Conservation (phyloP, 2,113 vertebrate species). For the Petrocephalus microphthalmus region DNA sequence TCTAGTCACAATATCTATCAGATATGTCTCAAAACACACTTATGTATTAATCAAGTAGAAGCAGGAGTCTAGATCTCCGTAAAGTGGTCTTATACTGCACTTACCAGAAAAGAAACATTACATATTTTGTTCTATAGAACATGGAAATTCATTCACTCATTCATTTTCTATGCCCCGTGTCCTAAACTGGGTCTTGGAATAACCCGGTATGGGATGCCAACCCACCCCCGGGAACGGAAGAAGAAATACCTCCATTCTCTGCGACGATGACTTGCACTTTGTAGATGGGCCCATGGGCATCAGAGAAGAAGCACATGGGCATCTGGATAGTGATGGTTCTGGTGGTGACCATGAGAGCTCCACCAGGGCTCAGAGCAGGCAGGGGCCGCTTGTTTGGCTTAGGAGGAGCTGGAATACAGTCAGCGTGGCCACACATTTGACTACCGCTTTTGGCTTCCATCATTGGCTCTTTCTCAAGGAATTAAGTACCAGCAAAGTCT, state of each 20-base stretch:
- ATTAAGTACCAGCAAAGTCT: background rate
- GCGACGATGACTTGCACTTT: conserved; percentile 88
- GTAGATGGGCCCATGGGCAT: conserved; percentile 85
- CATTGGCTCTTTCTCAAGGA: background rate
- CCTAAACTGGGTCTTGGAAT: background rate
- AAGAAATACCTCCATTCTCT: conserved; percentile 77
- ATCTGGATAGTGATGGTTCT: conserved; percentile 84
- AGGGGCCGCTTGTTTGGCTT: conserved; percentile 73
- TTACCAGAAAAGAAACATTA: too few relatives aligned
- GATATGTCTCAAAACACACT: background rate
- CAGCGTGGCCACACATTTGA: background rate
- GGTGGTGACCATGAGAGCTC: conserved; percentile 73
- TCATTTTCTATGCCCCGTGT: background rate
- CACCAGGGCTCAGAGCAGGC: conserved; percentile 67
- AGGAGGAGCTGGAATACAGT: conserved; percentile 66
- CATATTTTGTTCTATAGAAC: background rate
- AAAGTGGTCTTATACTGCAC: background rate
- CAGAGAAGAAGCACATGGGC: conserved; percentile 89
- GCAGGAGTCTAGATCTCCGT: background rate
- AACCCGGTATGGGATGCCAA: background rate
- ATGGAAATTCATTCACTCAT: background rate
- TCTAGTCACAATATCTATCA: background rate
- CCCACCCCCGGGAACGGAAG: background rate
- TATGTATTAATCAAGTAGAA: background rate
- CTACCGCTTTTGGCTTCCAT: background rate